These are phyloP conservation scores for Epinotia bilunana DNA, from an alignment of 2,888 invertebrate species.

Conservation along the genomic window DNA sequence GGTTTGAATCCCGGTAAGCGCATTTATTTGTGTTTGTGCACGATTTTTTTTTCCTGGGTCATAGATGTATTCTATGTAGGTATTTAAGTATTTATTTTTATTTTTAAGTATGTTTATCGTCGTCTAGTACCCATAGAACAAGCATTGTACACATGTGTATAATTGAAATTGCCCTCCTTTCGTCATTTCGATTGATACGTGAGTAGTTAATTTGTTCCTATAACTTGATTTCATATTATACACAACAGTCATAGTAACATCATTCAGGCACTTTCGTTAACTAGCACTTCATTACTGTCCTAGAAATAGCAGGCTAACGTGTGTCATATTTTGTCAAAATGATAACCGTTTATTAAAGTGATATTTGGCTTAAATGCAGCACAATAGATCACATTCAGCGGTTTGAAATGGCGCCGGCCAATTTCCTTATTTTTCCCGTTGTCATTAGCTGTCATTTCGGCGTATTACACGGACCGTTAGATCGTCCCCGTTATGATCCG, in stretches of 20 bases:
- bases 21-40: no score
- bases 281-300: conserved; percentile 7
- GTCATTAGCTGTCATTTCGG: conserved; percentile 75
- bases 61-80: no score
- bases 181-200: neutral
- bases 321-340: conserved; percentile 22
- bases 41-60: no score
- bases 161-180: neutral
- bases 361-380: conserved; percentile 54
- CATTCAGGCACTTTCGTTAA: neutral
- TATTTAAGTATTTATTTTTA: no score
- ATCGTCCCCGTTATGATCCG: conserved; percentile 49
- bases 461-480: conserved; percentile 75
- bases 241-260: neutral
- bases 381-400: conserved; percentile 65
- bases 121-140: no score
- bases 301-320: conserved; percentile 8
- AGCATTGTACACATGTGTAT: neutral
- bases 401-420: conserved; percentile 66
- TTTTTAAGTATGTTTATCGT: no score
- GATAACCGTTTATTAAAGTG: conserved; percentile 57
- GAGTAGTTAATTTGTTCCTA: neutral
- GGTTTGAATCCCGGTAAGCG: no score
- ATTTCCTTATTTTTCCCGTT: conserved; percentile 66
- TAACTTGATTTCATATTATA: neutral